Percentiles rank a stretch among this genome's conserved stretches.
Evolutionary conservation across 2,797 vertebrate species (phyloP).

Genomic region (Lepus oiostolus): DNA sequence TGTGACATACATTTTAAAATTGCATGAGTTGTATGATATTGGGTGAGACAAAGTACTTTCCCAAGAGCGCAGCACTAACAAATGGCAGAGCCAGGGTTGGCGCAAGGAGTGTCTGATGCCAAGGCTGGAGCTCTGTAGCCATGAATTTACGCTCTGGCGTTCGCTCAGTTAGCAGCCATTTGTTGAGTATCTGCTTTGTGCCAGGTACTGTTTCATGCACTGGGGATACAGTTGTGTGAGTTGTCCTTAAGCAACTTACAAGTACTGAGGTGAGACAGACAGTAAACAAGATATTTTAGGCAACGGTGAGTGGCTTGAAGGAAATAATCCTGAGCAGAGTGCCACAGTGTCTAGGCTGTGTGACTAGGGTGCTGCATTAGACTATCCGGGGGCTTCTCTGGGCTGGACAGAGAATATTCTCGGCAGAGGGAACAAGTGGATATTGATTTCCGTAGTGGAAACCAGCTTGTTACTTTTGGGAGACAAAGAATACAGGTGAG

Average conservation of each 20-base stretch:
- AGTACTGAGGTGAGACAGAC: neutral
- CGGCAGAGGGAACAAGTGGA: neutral
- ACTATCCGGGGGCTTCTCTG: neutral
- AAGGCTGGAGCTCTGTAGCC: neutral
- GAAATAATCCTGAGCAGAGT: neutral
- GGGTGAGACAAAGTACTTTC: neutral
- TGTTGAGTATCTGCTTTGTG: neutral
- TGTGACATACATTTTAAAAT: neutral
- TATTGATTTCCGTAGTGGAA: neutral
- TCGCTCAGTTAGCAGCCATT: neutral
- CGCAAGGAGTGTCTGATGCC: neutral
- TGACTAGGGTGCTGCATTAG: neutral
- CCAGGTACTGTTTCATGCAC: neutral
- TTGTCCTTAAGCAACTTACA: neutral
- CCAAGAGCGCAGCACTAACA: neutral
- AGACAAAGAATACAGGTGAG: neutral
- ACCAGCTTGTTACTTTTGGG: neutral
- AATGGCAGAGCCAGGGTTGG: neutral
- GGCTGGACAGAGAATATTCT: neutral
- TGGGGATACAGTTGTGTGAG: neutral
- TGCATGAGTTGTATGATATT: neutral
- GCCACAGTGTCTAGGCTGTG: neutral
- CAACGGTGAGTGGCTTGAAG: conserved; percentile 2
- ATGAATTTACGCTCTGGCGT: neutral
- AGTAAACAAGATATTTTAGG: conserved; percentile 52